Base-by-base conservation (phyloP, 2,113 vertebrate species). In the Melierax canorus region DNA sequence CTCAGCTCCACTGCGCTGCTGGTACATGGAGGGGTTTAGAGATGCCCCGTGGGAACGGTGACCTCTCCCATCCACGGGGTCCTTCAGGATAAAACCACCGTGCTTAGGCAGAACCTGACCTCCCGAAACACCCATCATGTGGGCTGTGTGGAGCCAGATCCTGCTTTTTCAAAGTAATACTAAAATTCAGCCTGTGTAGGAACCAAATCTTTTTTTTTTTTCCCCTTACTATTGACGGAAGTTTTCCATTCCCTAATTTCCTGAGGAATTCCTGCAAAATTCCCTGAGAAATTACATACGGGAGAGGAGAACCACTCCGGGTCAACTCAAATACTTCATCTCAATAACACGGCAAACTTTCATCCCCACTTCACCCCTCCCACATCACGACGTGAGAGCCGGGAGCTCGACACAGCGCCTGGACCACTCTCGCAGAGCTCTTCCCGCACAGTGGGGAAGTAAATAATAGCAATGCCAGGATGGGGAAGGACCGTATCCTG, bases 401-500 rank as follows among this genome's bases (percentile, higher is more conserved):
- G 0, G 17, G 36, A 80, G 48, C 26, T 11, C 0, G 0, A 34
- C 0, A 0, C 19, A 64, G 59, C 13, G 8, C 39, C 10, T 5
- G 8, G 43, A 59, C 9, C 45, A 7, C 19, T 59, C 73, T 32
- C 2, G 0, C 36, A 22, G 50, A 11, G 12, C 32, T 81, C n/a
- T 66, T 77, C 69, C 64, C 32, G 7, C 3, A 6, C 4, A 2
- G 11, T 18, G 30, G 26, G 19, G 48, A 60, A 60, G 13, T 14
- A n/a, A 82, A 27, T 11, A 48, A 88, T 12, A 88, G 29, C 66
- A 41, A 10, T 15, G 56, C 8, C 4, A 4, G 71, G 39, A 41
- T 51, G 16, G 53, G 60, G 46, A 79, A 43, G 23, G 30, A 36
- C n/a, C 3, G 1, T 9, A 38, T 34, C 51, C 67, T 38, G 62